phyloP scores from a whole-genome alignment of 64 coral and sea anemone genomes.

The Pocillopora damicornis region DNA sequence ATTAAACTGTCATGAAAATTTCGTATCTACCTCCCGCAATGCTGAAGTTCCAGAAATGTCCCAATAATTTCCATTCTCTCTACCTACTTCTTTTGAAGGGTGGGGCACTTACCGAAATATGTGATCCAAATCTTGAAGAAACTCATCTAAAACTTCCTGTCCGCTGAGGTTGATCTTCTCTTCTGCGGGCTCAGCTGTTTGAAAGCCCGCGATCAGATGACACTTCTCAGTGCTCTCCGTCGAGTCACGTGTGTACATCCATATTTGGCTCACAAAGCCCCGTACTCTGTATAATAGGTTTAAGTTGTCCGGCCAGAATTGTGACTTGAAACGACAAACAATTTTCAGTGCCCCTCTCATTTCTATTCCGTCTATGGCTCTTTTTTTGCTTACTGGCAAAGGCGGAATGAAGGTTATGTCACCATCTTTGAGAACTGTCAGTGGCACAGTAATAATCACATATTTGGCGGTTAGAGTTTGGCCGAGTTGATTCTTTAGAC shows the following conservation, averaged over 20 bases:
- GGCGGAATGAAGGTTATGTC: conserved; percentile 74
- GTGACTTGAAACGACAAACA: conserved; percentile 74
- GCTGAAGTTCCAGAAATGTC: not conserved
- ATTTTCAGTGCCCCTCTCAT: conserved; percentile 92
- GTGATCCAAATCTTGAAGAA: conserved; percentile 77
- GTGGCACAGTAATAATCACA: conserved; percentile 74
- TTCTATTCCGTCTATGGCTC: conserved; percentile 70
- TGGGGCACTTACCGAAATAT: conserved; percentile 68
- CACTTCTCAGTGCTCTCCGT: conserved; percentile 49
- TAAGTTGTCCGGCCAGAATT: conserved; percentile 64
- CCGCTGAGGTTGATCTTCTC: conserved; percentile 55
- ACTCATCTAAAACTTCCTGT: conserved; percentile 62
- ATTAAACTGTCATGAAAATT: no score
- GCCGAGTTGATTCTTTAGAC: conserved; percentile 65
- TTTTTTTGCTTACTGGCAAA: conserved; percentile 52
- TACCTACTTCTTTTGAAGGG: no score
- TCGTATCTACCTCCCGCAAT: no score
- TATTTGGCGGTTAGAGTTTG: conserved; percentile 46
- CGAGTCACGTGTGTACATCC: conserved; percentile 81
- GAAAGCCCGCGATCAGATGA: conserved; percentile 78
- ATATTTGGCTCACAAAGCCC: conserved; percentile 84
- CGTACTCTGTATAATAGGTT: conserved; percentile 18
- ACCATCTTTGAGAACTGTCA: conserved; percentile 83
- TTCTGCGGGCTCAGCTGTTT: conserved; percentile 69
- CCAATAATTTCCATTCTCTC: not conserved